These are phyloP conservation scores for Hyperoplus lanceolatus DNA, from an alignment of 2,797 vertebrate species.

Conservation along the genomic window DNA sequence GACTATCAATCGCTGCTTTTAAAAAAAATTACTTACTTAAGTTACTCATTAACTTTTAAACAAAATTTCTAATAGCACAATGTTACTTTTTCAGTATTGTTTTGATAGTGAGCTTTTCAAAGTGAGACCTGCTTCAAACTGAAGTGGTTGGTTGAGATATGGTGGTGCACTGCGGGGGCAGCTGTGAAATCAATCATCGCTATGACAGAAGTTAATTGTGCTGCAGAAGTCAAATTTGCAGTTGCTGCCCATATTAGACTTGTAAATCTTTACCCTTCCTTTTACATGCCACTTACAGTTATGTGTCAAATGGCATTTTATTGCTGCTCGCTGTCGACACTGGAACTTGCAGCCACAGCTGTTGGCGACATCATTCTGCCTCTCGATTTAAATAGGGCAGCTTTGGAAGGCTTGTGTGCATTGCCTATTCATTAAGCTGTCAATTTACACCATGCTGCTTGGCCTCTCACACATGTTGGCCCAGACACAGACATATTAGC, in stretches of 20 bases:
- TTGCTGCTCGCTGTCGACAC: slow-evolving; percentile 64
- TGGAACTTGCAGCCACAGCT: slow-evolving; percentile 72
- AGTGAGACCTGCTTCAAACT: not conserved
- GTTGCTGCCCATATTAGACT: slow-evolving; percentile 52
- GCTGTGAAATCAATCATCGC: slow-evolving; percentile 39
- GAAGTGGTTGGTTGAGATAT: not conserved
- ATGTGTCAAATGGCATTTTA: slow-evolving; percentile 76
- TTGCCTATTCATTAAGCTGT: slow-evolving; percentile 44
- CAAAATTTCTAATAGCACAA: not conserved
- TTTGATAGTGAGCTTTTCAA: not conserved
- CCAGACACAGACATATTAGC: slow-evolving; percentile 29
- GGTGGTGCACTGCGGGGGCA: slow-evolving; percentile 1
- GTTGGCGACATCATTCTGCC: slow-evolving; percentile 64
- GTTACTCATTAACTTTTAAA: not conserved
- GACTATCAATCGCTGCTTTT: not conserved
- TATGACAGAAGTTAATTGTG: slow-evolving; percentile 43
- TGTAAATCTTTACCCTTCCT: slow-evolving; percentile 71
- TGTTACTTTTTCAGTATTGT: not conserved
- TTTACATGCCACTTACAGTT: slow-evolving; percentile 75
- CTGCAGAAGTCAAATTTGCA: slow-evolving; percentile 51
- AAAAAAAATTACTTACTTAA: not conserved
- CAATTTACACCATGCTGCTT: slow-evolving; percentile 36
- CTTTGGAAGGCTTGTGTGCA: slow-evolving; percentile 32
- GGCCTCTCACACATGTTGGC: slow-evolving; percentile 29
- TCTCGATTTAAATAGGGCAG: slow-evolving; percentile 42